These are phyloP conservation scores for Sebastiscus tertius DNA, from an alignment of 2,797 vertebrate species.

Conservation along the genomic window DNA sequence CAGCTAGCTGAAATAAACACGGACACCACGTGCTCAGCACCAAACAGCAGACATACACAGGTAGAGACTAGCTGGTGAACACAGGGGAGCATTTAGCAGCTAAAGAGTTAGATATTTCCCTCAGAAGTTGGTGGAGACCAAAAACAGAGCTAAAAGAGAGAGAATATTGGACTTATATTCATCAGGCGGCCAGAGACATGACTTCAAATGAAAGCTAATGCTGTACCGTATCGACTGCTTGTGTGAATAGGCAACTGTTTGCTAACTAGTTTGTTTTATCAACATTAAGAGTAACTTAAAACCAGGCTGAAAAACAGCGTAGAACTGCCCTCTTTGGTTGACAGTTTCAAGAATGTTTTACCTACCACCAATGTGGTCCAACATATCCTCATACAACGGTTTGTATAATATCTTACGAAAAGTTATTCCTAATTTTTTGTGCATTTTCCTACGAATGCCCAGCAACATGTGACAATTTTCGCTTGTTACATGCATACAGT, in stretches of 20 bases:
- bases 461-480: too few relatives aligned
- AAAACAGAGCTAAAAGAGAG: not conserved
- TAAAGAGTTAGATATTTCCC: too few relatives aligned
- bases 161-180: not conserved
- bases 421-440: too few relatives aligned
- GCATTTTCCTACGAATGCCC: too few relatives aligned
- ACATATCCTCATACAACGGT: not conserved
- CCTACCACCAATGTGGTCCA: not conserved
- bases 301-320: not conserved
- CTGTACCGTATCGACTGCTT: not conserved
- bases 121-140: not conserved
- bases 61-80: too few relatives aligned
- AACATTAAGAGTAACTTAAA: not conserved
- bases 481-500: too few relatives aligned
- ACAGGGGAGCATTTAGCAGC: too few relatives aligned
- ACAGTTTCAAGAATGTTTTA: not conserved
- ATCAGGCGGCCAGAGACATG: not conserved
- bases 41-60: not conserved
- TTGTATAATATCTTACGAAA: too few relatives aligned
- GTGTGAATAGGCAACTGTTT: not conserved
- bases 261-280: not conserved
- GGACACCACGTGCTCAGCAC: not conserved
- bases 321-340: not conserved
- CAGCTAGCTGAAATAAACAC: not conserved
- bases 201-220: not conserved